Base-by-base conservation (phyloP, 2,797 vertebrate species). In the Brotula barbata region DNA sequence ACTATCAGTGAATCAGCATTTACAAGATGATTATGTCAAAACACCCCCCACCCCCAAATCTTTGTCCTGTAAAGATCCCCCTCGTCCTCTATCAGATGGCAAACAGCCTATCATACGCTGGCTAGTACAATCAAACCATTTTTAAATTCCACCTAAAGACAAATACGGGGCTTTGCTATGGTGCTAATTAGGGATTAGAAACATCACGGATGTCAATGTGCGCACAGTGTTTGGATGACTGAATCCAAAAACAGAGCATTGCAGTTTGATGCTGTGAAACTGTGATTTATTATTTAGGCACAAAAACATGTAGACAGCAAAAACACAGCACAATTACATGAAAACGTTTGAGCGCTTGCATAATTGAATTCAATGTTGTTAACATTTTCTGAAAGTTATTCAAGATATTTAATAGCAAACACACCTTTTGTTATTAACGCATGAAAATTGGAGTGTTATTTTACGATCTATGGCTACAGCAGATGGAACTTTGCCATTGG, bases 1-100 rank as follows among this genome's bases (percentile, higher is more conserved):
- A 13, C 68, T 81, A 87, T 87, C 72, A 59, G 68, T 31, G 21
- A 77, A 82, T 82, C 73, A 67, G 77, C 53, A 43, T 64, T 83
- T 62, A 58, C 28, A 44, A 36, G 58, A 69, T 61, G 74, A 80
- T 75, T 61, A 71, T 25, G 46, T 52, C 14, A 65, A 59, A 70
- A 62, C 25, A 66, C 34, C 41, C 39, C 37, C 37, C n/a, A 40
- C 37, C 36, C 42, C 57, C 21, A 44, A 49, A 54, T 66, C 39
- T 37, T 8, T 25, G 8, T n/a, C 42, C 34, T 16, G 48, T 15
- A 23, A 37, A 60, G 31, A 50, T 51, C 28, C 40, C 58, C 33
- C 9, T 40, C 44, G 61, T 63, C 39, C 57, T 75, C 14, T 25
- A 15, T 42, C 25, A 43, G 23, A 75, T 39, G 34, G 45, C 1